phyloP scores from a whole-genome alignment of 1,140 invertebrate species.

The Ceratosolen solmsi region DNA sequence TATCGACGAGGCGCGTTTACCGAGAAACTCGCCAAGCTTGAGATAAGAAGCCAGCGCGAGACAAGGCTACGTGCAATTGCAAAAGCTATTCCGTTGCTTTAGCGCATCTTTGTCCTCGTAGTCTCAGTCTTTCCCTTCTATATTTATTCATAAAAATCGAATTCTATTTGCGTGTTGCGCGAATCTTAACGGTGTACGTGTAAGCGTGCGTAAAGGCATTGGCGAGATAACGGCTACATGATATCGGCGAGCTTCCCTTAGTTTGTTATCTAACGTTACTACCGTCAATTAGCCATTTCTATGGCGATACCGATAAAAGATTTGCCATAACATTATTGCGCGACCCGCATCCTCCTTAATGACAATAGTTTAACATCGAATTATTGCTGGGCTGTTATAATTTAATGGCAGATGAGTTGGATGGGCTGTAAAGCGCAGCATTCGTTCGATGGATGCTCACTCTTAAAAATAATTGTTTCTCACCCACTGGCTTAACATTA shows the following conservation, averaged over 20 bases:
- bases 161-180: too few species aligned
- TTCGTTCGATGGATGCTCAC: background rate
- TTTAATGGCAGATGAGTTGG: background rate
- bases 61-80: background rate
- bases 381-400: background rate
- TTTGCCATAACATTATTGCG: background rate
- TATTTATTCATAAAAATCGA: too few species aligned
- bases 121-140: background rate
- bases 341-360: background rate
- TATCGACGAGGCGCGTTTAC: conserved; percentile 11
- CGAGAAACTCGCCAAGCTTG: conserved; percentile 20
- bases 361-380: background rate
- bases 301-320: background rate
- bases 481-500: too few species aligned
- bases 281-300: background rate
- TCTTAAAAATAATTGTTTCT: background rate
- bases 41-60: background rate
- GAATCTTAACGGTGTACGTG: too few species aligned
- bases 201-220: background rate
- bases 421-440: background rate
- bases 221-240: background rate
- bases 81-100: background rate
- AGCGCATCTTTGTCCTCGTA: background rate
- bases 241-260: background rate
- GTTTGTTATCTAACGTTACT: background rate